Conservation (phyloP, 2,797 vertebrate genomes). For the Acrossocheilus fasciatus region DNA sequence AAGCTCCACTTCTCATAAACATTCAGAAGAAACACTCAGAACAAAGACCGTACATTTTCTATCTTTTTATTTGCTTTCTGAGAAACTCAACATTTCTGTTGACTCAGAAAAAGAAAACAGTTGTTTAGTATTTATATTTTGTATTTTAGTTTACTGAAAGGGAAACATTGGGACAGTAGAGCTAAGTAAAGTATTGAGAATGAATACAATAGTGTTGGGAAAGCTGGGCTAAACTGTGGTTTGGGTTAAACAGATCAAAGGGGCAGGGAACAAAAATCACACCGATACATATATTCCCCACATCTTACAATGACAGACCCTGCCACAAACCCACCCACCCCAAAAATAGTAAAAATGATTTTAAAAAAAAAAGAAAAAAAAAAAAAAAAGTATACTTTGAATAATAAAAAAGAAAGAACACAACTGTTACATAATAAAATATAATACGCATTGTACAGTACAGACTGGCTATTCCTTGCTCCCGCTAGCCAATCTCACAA, state of each 20-base stretch:
- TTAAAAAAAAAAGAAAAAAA: conserved; percentile 66
- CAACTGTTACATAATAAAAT: conserved; percentile 84
- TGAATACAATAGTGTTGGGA: conserved; percentile 80
- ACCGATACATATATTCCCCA: conserved; percentile 78
- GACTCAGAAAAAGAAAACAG: conserved; percentile 80
- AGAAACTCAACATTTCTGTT: conserved; percentile 76
- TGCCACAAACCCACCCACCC: conserved; percentile 69
- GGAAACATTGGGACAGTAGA: conserved; percentile 75
- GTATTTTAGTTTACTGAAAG: conserved; percentile 83
- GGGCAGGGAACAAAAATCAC: conserved; percentile 69
- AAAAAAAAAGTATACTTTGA: conserved; percentile 66
- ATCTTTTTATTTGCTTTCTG: conserved; percentile 75
- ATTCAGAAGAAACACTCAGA: conserved; percentile 26
- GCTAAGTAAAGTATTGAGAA: conserved; percentile 80
- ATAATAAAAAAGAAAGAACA: conserved; percentile 66
- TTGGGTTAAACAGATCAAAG: conserved; percentile 65
- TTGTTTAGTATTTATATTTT: conserved; percentile 85
- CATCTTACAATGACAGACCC: conserved; percentile 75
- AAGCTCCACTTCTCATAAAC: background rate
- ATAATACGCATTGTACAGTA: conserved; percentile 86
- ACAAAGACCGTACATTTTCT: conserved; percentile 61
- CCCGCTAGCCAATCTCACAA: conserved; percentile 68
- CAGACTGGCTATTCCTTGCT: conserved; percentile 72
- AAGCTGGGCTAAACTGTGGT: conserved; percentile 70
- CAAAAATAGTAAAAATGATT: conserved; percentile 77